A percentile compares a stretch with the other conserved stretches of the same genome.
These are phyloP conservation scores for Solen grandis DNA, from an alignment of 1,140 invertebrate species.

Conservation along the genomic window DNA sequence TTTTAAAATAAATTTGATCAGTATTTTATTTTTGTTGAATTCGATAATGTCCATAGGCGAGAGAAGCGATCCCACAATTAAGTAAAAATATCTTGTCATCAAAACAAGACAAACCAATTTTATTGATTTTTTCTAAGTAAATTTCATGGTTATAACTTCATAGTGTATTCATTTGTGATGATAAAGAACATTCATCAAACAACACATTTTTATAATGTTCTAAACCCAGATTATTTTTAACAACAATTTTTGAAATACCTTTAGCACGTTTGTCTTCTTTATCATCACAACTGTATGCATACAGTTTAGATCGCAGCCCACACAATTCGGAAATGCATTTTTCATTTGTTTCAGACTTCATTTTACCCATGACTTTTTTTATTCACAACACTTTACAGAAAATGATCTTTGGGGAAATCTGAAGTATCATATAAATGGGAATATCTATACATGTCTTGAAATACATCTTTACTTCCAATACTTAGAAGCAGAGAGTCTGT, in stretches of 20 bases:
- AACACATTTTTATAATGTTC: conserved; percentile 42
- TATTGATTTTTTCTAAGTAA: conserved; percentile 39
- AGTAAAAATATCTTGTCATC: conserved; percentile 28
- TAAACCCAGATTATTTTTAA: conserved; percentile 22
- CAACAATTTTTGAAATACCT: conserved; percentile 39
- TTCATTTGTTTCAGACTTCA: conserved; percentile 82
- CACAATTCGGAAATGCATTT: conserved; percentile 49
- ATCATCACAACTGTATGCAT: conserved; percentile 31
- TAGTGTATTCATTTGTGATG: conserved; percentile 23
- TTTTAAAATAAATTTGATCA: no score
- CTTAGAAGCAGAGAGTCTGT: conserved; percentile 80
- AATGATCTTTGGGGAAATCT: conserved; percentile 62
- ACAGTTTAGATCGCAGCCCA: conserved; percentile 41
- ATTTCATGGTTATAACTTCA: conserved; percentile 40
- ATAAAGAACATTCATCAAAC: conserved; percentile 22
- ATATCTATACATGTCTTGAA: conserved; percentile 76
- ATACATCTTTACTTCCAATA: conserved; percentile 79
- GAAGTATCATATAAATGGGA: conserved; percentile 59
- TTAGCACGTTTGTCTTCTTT: conserved; percentile 36
- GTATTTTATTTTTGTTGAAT: no score
- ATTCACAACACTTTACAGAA: conserved; percentile 70
- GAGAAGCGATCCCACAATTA: conserved; percentile 32
- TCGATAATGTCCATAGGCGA: conserved; percentile 24
- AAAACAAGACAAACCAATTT: conserved; percentile 38
- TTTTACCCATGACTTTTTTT: conserved; percentile 82